Percentiles rank a stretch among this genome's conserved stretches.
Conservation (phyloP, 2,113 vertebrate genomes). For the Prionailurus bengalensis region DNA sequence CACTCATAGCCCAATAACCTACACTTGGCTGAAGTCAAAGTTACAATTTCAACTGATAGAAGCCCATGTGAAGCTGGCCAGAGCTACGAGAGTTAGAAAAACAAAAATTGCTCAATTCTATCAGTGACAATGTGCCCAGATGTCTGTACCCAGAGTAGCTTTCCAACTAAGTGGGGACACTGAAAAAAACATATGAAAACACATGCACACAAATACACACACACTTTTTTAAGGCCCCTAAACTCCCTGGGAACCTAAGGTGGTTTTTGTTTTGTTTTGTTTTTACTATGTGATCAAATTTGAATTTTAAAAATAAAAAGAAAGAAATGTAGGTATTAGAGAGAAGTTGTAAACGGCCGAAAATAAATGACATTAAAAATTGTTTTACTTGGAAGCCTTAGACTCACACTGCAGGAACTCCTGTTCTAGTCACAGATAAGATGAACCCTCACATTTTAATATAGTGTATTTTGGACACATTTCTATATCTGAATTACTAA, state of each 20-base stretch:
- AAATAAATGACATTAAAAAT: conserved; percentile 64
- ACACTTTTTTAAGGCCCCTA: not conserved
- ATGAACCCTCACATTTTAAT: conserved; percentile 38
- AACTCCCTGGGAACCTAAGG: not conserved
- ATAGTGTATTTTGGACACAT: not conserved
- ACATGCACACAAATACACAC: not conserved
- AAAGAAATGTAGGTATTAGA: not conserved
- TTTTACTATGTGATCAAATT: not conserved
- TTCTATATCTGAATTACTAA: conserved; percentile 16
- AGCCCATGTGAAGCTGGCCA: conserved; percentile 73
- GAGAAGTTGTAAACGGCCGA: not conserved
- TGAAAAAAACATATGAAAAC: conserved; percentile 12
- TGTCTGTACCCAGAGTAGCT: conserved; percentile 41
- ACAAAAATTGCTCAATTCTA: conserved; percentile 76
- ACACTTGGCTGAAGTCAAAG: conserved; percentile 83
- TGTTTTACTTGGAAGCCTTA: conserved; percentile 53
- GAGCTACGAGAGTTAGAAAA: conserved; percentile 71
- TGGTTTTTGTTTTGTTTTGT: conserved; percentile 18
- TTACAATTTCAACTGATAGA: conserved; percentile 81
- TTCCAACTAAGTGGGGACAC: not conserved
- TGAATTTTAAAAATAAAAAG: conserved; percentile 56
- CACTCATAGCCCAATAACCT: conserved; percentile 86
- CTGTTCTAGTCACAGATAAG: conserved; percentile 21
- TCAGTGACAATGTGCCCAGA: conserved; percentile 62
- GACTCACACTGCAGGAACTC: not conserved